phyloP scores from a whole-genome alignment of 2,888 invertebrate genomes.

The Pyralis farinalis region DNA sequence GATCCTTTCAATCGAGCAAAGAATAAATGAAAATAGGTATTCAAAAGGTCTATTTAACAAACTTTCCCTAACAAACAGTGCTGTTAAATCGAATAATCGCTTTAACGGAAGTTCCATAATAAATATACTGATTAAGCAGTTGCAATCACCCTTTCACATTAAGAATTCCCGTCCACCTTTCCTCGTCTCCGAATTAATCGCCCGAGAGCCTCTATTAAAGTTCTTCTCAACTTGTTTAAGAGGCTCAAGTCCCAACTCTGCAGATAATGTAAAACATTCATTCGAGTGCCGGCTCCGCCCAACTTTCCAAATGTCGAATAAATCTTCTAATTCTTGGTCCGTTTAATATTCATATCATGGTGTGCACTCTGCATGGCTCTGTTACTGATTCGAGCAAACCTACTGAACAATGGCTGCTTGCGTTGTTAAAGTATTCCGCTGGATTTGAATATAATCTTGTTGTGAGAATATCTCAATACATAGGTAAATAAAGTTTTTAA shows the following conservation, averaged over 20 bases:
- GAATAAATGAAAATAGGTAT: no score
- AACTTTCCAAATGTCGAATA: conserved; percentile 73
- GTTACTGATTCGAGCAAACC: background rate
- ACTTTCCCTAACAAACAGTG: conserved; percentile 9
- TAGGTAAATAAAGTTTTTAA: no score
- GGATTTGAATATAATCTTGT: no score
- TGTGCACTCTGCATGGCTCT: conserved; percentile 21
- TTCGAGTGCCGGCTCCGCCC: conserved; percentile 64
- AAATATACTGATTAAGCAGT: conserved; percentile 31
- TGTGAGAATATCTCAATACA: no score
- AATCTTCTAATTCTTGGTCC: conserved; percentile 75
- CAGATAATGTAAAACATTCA: conserved; percentile 81
- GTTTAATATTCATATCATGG: conserved; percentile 80
- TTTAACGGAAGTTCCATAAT: conserved; percentile 14
- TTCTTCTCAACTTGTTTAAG: conserved; percentile 75
- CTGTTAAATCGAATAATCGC: conserved; percentile 1
- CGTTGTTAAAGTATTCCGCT: no score
- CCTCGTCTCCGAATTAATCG: conserved; percentile 75
- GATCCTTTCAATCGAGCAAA: no score
- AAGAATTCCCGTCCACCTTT: conserved; percentile 71
- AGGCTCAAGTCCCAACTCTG: conserved; percentile 68
- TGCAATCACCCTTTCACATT: conserved; percentile 62
- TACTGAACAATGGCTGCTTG: no score
- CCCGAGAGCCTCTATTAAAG: conserved; percentile 76
- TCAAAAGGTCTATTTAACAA: background rate